Evolutionary conservation across 1,140 invertebrate species (phyloP), one percentile per base, ranked within the genome.

Genomic region (Campodea augens): DNA sequence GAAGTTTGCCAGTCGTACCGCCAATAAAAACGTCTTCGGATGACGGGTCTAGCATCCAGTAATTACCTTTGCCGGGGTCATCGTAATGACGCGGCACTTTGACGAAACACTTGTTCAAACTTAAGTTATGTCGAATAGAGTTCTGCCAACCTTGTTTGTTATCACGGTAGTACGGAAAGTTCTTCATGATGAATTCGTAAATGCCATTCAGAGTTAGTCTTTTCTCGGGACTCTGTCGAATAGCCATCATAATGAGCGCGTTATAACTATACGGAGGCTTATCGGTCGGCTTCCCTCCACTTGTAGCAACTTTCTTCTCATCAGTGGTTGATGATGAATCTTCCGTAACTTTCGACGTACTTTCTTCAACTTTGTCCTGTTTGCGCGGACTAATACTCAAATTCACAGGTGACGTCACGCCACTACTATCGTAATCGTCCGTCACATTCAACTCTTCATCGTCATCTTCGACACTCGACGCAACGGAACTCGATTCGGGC

Each of bases 111-210:
- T 98, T 97, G 64, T 98, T 98, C 52, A 98, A 66, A 51, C 82
- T 88, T 2, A 98, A 65, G 61, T 98, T 98, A 63, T 98, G 95
- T 1, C 95, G 66, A 47, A 98, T 98, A 0, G 90, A 96, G 58
- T 98, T 98, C 60, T 98, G 95, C 95, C 95, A 98, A 12, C 91
- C 91, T 60, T 96, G 91, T 54, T 95, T 95, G 64, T 96, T 97
- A 56, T 95, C 89, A 32, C 85, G 74, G 60, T 98, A 98, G 59
- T 96, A 98, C 0, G 95, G 93, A 60, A 95, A 97, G 58, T 95
- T 89, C 49, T 81, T 81, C 86, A 97, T 97, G 49, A 98, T 99
- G 64, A 92, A 98, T 58, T 99, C 93, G 65, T 99, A 99, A 53
- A 99, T 99, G n/a, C 92, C 93, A 60, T 95, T 98, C 0, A 98